Evolutionary conservation across 2,113 vertebrate species (phyloP).

Genomic region (Periophthalmodon schlosseri): DNA sequence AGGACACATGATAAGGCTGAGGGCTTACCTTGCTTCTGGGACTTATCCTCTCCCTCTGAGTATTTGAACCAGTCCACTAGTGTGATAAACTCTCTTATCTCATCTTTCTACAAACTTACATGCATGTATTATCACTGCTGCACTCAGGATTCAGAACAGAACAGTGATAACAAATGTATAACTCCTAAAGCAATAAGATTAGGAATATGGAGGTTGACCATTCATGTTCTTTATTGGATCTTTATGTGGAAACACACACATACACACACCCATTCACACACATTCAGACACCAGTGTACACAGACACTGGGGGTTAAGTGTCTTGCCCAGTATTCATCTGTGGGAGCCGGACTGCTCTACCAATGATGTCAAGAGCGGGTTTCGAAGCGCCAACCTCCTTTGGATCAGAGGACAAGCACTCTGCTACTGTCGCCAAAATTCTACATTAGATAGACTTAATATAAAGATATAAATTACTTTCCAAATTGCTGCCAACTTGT

Average conservation of each 20-base stretch:
- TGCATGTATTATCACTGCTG: background rate
- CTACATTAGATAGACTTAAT: too few relatives aligned
- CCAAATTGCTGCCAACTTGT: too few relatives aligned
- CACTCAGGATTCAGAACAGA: background rate
- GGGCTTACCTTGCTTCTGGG: conserved; percentile 17
- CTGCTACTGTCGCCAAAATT: too few relatives aligned
- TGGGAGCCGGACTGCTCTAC: too few relatives aligned
- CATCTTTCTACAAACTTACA: background rate
- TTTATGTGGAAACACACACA: background rate
- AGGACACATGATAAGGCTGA: conserved; percentile 31
- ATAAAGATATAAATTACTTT: too few relatives aligned
- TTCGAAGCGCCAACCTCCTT: too few relatives aligned
- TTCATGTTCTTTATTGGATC: background rate
- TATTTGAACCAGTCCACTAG: background rate
- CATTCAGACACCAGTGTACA: too few relatives aligned
- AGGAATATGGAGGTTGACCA: background rate
- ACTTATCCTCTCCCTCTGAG: background rate
- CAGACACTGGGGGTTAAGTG: too few relatives aligned
- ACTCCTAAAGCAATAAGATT: background rate
- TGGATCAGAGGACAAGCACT: too few relatives aligned
- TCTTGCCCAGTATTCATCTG: too few relatives aligned
- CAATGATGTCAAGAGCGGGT: too few relatives aligned
- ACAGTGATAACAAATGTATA: background rate
- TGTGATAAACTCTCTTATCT: background rate
- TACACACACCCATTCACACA: too few relatives aligned